Conservation (phyloP, 2,888 invertebrate genomes). For the Apamea sordens region DNA sequence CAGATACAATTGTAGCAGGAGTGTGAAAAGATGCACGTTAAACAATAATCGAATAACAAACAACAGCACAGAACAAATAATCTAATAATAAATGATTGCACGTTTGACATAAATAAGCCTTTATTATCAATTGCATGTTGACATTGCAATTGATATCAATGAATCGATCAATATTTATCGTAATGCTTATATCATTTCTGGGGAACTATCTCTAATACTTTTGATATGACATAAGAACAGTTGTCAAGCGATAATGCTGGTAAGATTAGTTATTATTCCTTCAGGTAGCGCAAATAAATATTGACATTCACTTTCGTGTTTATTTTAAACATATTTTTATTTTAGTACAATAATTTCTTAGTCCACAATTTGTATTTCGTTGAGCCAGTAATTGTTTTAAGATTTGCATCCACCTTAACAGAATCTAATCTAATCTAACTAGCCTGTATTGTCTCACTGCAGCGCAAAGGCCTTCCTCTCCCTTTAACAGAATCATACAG, state of each 20-base stretch:
- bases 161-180: slow-evolving; percentile 49
- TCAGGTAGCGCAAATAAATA: background rate
- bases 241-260: slow-evolving; percentile 31
- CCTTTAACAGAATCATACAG: background rate
- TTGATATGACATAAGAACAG: slow-evolving; percentile 42
- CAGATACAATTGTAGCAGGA: background rate
- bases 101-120: slow-evolving; percentile 5
- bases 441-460: too few species aligned
- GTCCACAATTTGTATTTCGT: background rate
- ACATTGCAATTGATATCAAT: slow-evolving; percentile 53
- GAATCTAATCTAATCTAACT: background rate
- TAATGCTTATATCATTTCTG: slow-evolving; percentile 39
- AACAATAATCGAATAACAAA: slow-evolving; percentile 2
- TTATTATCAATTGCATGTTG: slow-evolving; percentile 47
- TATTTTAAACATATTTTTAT: slow-evolving; percentile 1
- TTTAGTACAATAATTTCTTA: background rate
- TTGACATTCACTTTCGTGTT: too few species aligned
- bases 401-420: background rate
- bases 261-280: slow-evolving; percentile 23
- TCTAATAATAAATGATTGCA: slow-evolving; percentile 12
- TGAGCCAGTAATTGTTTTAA: background rate
- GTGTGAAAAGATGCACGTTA: background rate
- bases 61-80: background rate
- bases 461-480: too few species aligned
- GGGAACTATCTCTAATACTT: slow-evolving; percentile 46